Evolutionary conservation across 2,888 invertebrate genomes (phyloP).

Genomic region (Torymus auratus): DNA sequence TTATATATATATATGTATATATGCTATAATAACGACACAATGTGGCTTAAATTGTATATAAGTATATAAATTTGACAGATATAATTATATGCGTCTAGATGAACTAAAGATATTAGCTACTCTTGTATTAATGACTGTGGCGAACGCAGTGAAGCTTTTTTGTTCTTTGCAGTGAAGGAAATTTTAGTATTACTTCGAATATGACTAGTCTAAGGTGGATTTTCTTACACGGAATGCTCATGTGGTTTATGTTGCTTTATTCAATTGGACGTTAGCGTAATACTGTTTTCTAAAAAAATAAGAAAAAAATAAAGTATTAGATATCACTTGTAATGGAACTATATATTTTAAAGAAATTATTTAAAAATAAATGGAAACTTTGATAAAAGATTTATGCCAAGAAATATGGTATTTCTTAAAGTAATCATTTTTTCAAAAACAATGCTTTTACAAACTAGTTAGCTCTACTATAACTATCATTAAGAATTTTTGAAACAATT

Average conservation of each 20-base stretch:
- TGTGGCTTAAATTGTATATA: conserved; percentile 19
- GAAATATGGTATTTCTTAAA: too few relatives aligned
- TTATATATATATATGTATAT: too few relatives aligned
- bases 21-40: conserved; percentile 32
- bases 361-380: not conserved
- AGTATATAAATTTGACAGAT: not conserved
- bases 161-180: not conserved
- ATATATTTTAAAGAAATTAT: not conserved
- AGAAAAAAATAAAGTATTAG: not conserved
- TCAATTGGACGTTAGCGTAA: conserved; percentile 12
- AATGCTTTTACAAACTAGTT: too few relatives aligned
- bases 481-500: too few relatives aligned
- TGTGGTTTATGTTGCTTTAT: not conserved
- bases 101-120: conserved; percentile 39
- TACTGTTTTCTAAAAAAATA: not conserved
- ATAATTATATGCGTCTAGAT: conserved; percentile 35
- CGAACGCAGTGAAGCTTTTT: conserved; percentile 38
- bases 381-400: too few relatives aligned
- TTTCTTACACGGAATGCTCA: not conserved
- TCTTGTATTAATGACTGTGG: conserved; percentile 4
- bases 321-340: not conserved
- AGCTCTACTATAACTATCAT: too few relatives aligned
- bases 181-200: not conserved
- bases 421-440: too few relatives aligned
- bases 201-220: not conserved